Conservation (phyloP, 2,888 invertebrate genomes). For the Mayetiola destructor region DNA sequence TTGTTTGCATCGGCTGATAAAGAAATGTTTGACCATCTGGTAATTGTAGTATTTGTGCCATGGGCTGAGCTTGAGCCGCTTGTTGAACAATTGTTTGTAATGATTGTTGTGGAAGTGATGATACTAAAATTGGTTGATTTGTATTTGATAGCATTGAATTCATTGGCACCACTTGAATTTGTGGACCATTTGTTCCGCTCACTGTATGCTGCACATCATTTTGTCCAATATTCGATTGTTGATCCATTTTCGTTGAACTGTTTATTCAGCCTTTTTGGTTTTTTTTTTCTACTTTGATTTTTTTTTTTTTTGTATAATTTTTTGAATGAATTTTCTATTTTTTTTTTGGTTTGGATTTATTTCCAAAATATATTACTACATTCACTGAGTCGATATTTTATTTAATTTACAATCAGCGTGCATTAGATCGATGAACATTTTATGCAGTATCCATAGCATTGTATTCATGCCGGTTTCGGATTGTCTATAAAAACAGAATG, state of each 20-base stretch:
- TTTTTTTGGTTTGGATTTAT: neutral
- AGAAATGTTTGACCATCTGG: slow-evolving; percentile 86
- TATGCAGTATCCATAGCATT: slow-evolving; percentile 7
- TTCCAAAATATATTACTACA: too few relatives aligned
- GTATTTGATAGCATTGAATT: slow-evolving; percentile 18
- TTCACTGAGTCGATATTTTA: too few relatives aligned
- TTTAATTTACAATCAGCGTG: neutral
- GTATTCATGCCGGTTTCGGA: neutral
- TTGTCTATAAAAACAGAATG: slow-evolving; percentile 9
- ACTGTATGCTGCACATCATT: slow-evolving; percentile 1
- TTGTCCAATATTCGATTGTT: neutral
- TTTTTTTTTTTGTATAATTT: neutral
- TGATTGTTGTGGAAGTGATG: slow-evolving; percentile 25
- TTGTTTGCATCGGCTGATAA: slow-evolving; percentile 34
- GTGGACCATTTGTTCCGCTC: slow-evolving; percentile 17
- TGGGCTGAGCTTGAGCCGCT: slow-evolving; percentile 33
- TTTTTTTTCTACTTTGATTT: neutral
- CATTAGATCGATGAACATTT: too few relatives aligned
- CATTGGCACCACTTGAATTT: slow-evolving; percentile 19
- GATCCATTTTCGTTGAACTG: slow-evolving; percentile 14
- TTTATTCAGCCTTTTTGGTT: neutral
- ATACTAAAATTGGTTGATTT: slow-evolving; percentile 32
- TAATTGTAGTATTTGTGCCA: slow-evolving; percentile 74
- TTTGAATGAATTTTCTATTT: neutral
- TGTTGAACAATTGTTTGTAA: slow-evolving; percentile 14